Conservation (phyloP, 2,888 invertebrate species). For the Tiliacea aurago region DNA sequence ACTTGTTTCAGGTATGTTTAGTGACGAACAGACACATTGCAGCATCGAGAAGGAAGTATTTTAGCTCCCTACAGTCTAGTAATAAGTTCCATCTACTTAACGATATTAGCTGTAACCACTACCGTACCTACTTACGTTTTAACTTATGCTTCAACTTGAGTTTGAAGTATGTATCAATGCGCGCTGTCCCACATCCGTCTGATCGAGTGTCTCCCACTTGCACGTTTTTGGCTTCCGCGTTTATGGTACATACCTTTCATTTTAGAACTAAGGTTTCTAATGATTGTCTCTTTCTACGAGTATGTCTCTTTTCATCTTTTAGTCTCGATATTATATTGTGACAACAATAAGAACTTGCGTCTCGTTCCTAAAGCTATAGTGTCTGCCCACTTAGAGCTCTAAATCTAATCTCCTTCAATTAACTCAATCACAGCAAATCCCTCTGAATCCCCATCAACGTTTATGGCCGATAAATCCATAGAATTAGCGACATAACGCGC, state of each 20-base stretch:
- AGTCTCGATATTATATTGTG: neutral
- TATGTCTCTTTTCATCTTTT: too few species aligned
- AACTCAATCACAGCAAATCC: slow-evolving; percentile 42
- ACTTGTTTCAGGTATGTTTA: slow-evolving; percentile 66
- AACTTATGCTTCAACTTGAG: neutral
- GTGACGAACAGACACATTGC: neutral
- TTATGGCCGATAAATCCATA: slow-evolving; percentile 61
- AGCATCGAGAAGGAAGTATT: neutral
- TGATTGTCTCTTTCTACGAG: neutral
- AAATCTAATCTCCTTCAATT: slow-evolving; percentile 39
- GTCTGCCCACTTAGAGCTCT: neutral
- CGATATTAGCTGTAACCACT: neutral
- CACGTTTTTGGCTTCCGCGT: too few species aligned
- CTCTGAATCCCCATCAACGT: slow-evolving; percentile 49
- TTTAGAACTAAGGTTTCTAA: neutral
- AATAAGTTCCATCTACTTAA: neutral
- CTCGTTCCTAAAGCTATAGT: neutral
- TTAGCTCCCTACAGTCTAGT: neutral
- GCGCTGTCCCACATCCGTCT: neutral
- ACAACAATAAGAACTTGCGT: neutral
- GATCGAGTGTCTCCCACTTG: neutral
- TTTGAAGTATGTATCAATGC: neutral
- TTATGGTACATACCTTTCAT: neutral
- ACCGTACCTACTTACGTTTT: neutral
- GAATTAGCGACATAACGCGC: slow-evolving; percentile 57